Conservation (phyloP, 2,113 vertebrate genomes). For the Passer montanus region DNA sequence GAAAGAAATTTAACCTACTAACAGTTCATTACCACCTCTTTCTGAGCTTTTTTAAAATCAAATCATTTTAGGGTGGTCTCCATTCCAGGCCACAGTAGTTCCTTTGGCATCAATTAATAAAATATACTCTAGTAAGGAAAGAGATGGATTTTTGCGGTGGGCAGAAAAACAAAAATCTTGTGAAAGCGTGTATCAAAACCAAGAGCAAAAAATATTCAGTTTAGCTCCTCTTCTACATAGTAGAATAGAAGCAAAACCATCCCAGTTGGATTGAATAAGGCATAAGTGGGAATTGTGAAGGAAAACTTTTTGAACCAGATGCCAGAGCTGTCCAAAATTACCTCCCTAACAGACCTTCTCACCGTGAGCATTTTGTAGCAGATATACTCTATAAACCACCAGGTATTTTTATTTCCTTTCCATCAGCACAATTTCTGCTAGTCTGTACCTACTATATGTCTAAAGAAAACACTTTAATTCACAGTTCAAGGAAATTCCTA, state of each 20-base stretch:
- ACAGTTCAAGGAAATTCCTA: not conserved
- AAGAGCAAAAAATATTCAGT: not conserved
- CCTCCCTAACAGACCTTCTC: not conserved
- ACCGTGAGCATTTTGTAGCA: not conserved
- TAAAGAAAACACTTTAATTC: not conserved
- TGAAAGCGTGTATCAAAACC: not conserved
- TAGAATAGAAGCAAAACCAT: not conserved
- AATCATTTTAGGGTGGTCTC: not conserved
- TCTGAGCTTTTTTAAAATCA: not conserved
- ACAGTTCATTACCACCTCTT: not conserved
- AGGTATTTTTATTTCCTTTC: not conserved
- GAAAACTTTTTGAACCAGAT: not conserved
- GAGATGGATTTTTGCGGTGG: not conserved
- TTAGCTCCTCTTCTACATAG: not conserved
- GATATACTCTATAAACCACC: not conserved
- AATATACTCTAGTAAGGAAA: not conserved
- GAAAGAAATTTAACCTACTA: not conserved
- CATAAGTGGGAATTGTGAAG: not conserved
- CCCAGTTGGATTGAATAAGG: not conserved
- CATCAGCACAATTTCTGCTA: not conserved
- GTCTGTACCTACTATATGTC: not conserved
- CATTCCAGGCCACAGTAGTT: not conserved
- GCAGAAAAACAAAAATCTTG: not conserved
- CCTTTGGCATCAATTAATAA: not conserved
- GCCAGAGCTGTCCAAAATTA: not conserved